phyloP scores from a whole-genome alignment of 2,113 vertebrate genomes.

The Notiomystis cincta region DNA sequence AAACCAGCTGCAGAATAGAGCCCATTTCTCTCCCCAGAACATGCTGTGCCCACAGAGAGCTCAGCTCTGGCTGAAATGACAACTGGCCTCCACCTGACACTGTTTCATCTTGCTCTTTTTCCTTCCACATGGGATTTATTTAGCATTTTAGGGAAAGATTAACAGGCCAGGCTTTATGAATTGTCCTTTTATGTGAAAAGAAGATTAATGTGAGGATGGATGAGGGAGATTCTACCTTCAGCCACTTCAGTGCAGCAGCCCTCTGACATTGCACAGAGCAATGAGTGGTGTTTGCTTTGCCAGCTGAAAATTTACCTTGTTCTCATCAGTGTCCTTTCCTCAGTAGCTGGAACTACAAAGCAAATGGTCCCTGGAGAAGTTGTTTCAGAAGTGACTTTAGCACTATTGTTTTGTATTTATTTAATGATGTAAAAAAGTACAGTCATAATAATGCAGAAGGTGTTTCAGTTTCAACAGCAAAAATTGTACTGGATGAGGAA shows the following conservation, averaged over 20 bases:
- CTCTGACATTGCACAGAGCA: not conserved
- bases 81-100: not conserved
- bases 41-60: not conserved
- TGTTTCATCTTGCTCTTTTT: not conserved
- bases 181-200: slow-evolving; percentile 44
- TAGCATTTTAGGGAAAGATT: slow-evolving; percentile 24
- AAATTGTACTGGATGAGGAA: not conserved
- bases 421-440: slow-evolving; percentile 72
- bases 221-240: not conserved
- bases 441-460: not conserved
- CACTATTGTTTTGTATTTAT: not conserved
- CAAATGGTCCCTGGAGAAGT: not conserved
- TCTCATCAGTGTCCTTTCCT: not conserved
- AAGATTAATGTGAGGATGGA: slow-evolving; percentile 4
- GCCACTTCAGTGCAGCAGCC: not conserved
- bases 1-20: not conserved
- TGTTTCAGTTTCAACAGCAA: not conserved
- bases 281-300: not conserved
- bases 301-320: not conserved
- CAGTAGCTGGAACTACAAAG: not conserved
- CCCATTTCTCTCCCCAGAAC: not conserved
- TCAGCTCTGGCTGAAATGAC: not conserved
- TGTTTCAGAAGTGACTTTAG: not conserved
- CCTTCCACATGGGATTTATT: not conserved
- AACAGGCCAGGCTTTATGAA: slow-evolving; percentile 8